Conservation (phyloP, 2,797 vertebrate species). For the Sarcoramphus papa region DNA sequence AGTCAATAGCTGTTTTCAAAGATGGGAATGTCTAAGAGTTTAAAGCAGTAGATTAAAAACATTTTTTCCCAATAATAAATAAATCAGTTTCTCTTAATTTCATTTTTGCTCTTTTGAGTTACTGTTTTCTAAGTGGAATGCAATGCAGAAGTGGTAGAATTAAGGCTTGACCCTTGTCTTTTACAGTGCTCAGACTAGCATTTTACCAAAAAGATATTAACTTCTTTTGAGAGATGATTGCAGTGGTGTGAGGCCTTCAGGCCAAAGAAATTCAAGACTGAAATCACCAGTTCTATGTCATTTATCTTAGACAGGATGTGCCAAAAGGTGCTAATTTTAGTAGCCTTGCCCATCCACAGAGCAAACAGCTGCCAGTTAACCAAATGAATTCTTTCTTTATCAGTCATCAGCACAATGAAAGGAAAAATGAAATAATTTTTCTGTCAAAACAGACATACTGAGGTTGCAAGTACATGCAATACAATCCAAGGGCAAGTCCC, state of each 20-base stretch:
- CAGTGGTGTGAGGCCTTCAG: background rate
- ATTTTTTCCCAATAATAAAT: background rate
- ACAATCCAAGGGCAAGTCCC: background rate
- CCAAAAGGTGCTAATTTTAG: conserved; percentile 18
- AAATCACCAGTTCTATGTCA: background rate
- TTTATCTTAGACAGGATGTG: background rate
- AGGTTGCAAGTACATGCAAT: background rate
- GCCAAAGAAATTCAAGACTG: background rate
- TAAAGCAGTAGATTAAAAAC: background rate
- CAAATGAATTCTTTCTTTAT: conserved; percentile 5
- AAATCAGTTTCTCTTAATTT: background rate
- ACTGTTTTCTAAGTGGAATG: background rate
- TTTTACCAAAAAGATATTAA: background rate
- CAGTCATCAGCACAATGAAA: conserved; percentile 8
- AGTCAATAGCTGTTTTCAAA: background rate
- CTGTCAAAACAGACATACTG: background rate
- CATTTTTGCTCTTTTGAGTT: background rate
- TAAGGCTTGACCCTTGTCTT: background rate
- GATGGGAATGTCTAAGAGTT: background rate
- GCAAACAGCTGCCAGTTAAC: conserved; percentile 8
- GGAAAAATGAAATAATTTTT: conserved; percentile 6
- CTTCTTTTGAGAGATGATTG: background rate
- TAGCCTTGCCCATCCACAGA: background rate
- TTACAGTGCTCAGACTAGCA: background rate
- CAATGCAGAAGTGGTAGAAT: background rate